Base-by-base conservation (phyloP, 2,888 invertebrate genomes). In the Amiota minor region DNA sequence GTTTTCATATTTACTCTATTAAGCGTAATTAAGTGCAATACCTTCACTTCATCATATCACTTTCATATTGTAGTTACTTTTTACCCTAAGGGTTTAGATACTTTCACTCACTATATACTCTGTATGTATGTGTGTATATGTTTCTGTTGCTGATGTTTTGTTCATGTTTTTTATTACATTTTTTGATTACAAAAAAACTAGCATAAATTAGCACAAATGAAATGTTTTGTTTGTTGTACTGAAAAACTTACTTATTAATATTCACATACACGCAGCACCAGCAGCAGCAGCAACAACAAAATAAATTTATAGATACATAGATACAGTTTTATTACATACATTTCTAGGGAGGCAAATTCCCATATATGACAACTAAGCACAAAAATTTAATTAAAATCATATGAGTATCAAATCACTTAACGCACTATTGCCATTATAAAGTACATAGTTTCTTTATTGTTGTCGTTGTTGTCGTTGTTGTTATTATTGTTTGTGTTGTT, bases 1-100 rank as follows among this genome's bases (percentile, higher is more conserved):
- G 79, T 80, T 82, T 35, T 80, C 82, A 81, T 83, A 79, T 84
- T 83, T 81, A 81, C 83, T 82, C 81, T 83, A 83, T 82, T 84
- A 81, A 79, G 80, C 77, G 80, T 78, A 82, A 83, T 83, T 83
- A 82, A 79, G 76, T 80, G 72, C 76, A 77, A 73, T 8, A 35
- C 35, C 35, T 35, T 35, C 35, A 35, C 35, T 35, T 35, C 6
- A 35, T 35, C 35, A 35, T 2, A 35, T 8, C 6, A 35, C 35
- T 35, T 6, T 35, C 2, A 2, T 35, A 35, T 3, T 23, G 1
- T 35, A 35, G 2, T 35, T 35, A 35, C 35, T 35, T 35, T 35
- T 35, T 12, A 10, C 8, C 14, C 18, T 69, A 49, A 76, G 71
- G 9, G 55, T 61, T 35, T 70, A 49, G 55, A 74, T 73, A 70